These are phyloP conservation scores for Charina bottae DNA, from an alignment of 2,113 vertebrate genomes.

Conservation along the genomic window DNA sequence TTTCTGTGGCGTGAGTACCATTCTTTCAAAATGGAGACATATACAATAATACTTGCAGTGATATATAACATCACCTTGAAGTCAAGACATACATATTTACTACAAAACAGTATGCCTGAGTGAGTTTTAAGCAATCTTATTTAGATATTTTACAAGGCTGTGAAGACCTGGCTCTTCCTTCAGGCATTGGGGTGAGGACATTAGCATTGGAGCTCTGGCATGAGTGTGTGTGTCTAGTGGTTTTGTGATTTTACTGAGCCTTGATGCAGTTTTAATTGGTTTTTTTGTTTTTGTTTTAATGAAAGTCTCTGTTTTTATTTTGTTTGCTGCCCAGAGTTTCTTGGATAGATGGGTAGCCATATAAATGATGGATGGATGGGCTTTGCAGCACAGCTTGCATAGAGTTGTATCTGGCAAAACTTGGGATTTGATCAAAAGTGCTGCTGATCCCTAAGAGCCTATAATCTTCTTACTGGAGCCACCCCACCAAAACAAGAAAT, in stretches of 20 bases:
- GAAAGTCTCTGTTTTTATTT: not conserved
- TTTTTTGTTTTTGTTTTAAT: not conserved
- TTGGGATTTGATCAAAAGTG: not conserved
- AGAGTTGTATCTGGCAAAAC: not conserved
- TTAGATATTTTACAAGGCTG: not conserved
- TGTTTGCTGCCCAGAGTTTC: not conserved
- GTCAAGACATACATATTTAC: too few relatives aligned
- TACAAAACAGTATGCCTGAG: too few relatives aligned
- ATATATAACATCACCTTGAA: too few relatives aligned
- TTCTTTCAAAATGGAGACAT: not conserved
- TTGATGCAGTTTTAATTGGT: not conserved
- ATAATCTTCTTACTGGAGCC: not conserved
- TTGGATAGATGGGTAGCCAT: not conserved
- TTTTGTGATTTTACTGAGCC: not conserved
- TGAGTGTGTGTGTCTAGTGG: not conserved
- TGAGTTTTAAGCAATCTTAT: too few relatives aligned
- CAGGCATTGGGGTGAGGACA: not conserved
- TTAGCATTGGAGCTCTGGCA: not conserved
- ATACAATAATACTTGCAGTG: too few relatives aligned
- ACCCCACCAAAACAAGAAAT: not conserved
- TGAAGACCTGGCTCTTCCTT: not conserved
- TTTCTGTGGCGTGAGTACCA: not conserved
- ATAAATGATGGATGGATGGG: not conserved
- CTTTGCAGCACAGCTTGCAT: not conserved
- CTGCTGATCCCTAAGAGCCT: not conserved